phyloP scores from a whole-genome alignment of 2,797 vertebrate genomes.

The Leptoclinus maculatus region DNA sequence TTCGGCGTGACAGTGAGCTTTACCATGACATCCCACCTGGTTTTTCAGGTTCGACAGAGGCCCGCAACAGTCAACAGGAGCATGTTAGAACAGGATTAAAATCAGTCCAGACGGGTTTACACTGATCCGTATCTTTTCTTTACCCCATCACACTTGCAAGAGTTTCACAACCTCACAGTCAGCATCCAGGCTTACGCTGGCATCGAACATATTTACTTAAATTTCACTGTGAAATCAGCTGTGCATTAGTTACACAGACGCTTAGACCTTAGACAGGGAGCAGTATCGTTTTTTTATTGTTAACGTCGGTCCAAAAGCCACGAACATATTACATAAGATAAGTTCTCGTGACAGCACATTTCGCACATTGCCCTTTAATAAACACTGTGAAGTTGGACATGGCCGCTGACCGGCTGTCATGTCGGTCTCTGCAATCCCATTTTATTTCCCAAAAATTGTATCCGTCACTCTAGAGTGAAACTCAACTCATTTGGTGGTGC shows the following conservation, averaged over 20 bases:
- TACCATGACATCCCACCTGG: not conserved
- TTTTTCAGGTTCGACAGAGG: slow-evolving; percentile 28
- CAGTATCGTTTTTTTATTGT: not conserved
- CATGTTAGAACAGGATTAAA: slow-evolving; percentile 28
- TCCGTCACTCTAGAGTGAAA: not conserved
- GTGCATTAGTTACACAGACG: not conserved
- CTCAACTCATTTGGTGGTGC: not conserved
- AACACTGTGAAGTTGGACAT: not conserved
- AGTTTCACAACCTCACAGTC: not conserved
- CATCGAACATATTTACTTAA: not conserved
- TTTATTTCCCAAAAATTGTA: not conserved
- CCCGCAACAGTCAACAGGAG: not conserved
- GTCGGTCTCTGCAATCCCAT: not conserved
- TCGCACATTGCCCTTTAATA: slow-evolving; percentile 34
- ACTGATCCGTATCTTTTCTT: slow-evolving; percentile 17
- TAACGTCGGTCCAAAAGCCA: slow-evolving; percentile 16
- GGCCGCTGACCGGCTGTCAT: not conserved
- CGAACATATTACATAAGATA: slow-evolving; percentile 14
- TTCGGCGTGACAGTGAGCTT: not conserved
- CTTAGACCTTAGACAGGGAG: not conserved
- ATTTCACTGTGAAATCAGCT: not conserved
- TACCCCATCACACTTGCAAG: not conserved
- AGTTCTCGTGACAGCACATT: not conserved
- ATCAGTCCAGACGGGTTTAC: slow-evolving; percentile 9
- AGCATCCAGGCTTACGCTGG: not conserved